phyloP scores from a whole-genome alignment of 2,888 invertebrate species.

The Drosophila seclusa region DNA sequence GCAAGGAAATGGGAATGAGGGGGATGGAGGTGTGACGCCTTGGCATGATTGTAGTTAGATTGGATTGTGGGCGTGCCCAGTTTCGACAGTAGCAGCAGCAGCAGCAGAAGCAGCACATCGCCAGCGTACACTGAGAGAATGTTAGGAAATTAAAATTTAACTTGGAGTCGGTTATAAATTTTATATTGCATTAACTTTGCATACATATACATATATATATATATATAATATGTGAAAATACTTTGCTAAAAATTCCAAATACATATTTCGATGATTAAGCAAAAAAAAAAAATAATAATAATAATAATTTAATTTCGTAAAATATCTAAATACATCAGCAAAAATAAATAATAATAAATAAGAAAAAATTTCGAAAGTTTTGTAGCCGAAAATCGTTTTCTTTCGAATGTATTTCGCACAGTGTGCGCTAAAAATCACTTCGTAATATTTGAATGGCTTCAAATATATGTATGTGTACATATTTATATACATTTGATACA shows the following conservation, averaged over 20 bases:
- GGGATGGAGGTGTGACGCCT: background rate
- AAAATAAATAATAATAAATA: background rate
- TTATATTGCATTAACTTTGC: background rate
- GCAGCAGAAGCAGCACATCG: constrained; percentile 6
- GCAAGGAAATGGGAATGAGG: background rate
- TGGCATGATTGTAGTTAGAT: constrained; percentile 35
- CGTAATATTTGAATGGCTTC: constrained; percentile 14
- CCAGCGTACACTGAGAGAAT: constrained; percentile 34
- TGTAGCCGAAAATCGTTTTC: background rate
- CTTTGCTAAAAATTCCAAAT: too few species aligned
- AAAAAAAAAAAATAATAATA: background rate
- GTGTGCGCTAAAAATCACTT: constrained; percentile 26
- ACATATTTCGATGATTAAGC: too few species aligned
- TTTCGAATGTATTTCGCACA: constrained; percentile 7
- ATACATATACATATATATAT: background rate
- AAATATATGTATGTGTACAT: background rate
- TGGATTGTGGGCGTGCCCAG: constrained; percentile 20
- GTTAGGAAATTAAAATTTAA: background rate
- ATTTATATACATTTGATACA: background rate
- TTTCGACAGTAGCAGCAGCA: background rate
- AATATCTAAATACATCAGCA: background rate
- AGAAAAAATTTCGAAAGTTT: background rate
- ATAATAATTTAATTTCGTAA: too few species aligned
- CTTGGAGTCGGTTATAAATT: background rate
- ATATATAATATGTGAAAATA: too few species aligned